A percentile compares a stretch with the other conserved stretches of the same genome.
These are phyloP conservation scores for Aurelia sp. DNA, from an alignment of 30 jellyfish, hydroid and myxozoan species.

Conservation along the genomic window DNA sequence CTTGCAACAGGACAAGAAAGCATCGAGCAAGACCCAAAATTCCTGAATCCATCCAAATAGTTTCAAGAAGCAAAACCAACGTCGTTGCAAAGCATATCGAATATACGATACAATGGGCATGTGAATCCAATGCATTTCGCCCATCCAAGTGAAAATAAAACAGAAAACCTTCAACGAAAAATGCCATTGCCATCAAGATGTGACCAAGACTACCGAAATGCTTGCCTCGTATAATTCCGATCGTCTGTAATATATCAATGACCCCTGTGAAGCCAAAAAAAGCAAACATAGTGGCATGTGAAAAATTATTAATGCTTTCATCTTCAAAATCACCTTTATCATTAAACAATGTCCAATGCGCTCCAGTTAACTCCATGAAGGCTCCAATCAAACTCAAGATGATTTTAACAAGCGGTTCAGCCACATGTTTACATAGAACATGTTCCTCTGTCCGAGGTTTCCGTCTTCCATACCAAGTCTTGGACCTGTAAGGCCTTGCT, in stretches of 20 bases:
- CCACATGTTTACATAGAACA: constrained; percentile 1
- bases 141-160: constrained; percentile 80
- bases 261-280: constrained; percentile 56
- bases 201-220: background rate
- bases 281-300: constrained; percentile 43
- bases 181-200: constrained; percentile 34
- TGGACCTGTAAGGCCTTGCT: background rate
- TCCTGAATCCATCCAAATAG: background rate
- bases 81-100: constrained; percentile 48
- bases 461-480: constrained; percentile 47
- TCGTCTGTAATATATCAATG: constrained; percentile 25
- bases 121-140: constrained; percentile 60
- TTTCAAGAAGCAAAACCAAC: background rate
- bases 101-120: constrained; percentile 62
- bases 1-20: constrained; percentile 32
- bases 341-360: no score
- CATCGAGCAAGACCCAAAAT: constrained; percentile 61
- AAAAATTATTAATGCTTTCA: no score
- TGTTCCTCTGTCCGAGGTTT: background rate
- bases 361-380: constrained; percentile 43
- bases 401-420: constrained; percentile 48
- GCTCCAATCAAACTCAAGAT: constrained; percentile 34
- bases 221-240: constrained; percentile 5
- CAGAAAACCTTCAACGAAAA: constrained; percentile 61
- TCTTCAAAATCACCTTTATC: no score